Conservation (phyloP, 2,797 vertebrate genomes). For the Eulemur albifrons region DNA sequence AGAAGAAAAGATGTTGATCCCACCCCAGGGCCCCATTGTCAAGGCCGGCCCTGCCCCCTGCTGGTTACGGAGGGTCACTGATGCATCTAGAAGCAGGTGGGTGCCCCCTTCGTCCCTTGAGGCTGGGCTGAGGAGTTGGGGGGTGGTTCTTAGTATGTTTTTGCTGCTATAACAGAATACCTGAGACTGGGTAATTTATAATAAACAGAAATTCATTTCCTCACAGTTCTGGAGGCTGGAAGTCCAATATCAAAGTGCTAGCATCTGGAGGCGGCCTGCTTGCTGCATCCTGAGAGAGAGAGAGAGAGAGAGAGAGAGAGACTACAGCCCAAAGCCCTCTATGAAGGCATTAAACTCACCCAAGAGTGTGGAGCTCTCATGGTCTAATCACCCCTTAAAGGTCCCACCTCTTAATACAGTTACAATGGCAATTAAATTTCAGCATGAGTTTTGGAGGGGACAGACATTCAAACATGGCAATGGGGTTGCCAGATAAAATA, state of each 20-base stretch:
- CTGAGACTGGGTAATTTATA: background rate
- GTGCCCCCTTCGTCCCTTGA: rapidly evolving
- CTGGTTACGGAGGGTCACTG: background rate
- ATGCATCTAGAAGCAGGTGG: background rate
- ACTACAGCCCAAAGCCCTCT: background rate
- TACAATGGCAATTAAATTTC: background rate
- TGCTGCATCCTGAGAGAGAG: background rate
- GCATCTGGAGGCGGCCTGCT: background rate
- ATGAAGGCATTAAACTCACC: background rate
- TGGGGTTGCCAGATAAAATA: background rate
- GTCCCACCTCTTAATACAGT: background rate
- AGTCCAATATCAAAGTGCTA: too few species aligned
- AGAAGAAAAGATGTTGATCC: background rate
- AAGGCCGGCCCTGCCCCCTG: background rate
- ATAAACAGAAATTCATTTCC: background rate
- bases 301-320: too few species aligned
- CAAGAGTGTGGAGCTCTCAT: background rate
- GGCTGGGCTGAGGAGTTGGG: background rate
- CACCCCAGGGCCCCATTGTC: too few species aligned
- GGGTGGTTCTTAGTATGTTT: background rate
- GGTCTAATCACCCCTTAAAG: background rate
- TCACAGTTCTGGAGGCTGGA: background rate
- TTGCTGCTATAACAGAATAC: background rate
- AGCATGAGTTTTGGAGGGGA: background rate
- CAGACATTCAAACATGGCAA: background rate